These are phyloP conservation scores for Prunella himalayana DNA, from an alignment of 2,113 vertebrate species.

Conservation along the genomic window DNA sequence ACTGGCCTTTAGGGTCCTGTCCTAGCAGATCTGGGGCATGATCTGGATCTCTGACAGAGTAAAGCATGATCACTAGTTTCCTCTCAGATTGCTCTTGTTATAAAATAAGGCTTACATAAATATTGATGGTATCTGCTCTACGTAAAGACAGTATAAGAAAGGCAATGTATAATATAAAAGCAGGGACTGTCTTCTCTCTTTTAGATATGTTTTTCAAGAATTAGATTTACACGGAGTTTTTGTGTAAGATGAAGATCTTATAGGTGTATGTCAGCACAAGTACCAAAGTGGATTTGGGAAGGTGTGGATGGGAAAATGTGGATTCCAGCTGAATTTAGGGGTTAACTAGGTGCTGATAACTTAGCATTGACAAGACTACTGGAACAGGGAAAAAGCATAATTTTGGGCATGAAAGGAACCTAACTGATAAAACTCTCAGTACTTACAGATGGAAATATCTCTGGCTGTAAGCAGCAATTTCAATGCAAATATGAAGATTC, in stretches of 20 bases:
- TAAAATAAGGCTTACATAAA: not conserved
- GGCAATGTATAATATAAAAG: not conserved
- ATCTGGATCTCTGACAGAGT: not conserved
- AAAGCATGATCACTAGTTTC: not conserved
- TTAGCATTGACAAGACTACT: not conserved
- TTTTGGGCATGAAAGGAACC: not conserved
- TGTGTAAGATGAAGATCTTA: not conserved
- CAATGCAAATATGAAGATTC: not conserved
- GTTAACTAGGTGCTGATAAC: not conserved
- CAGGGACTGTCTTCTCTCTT: not conserved
- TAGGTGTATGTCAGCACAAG: not conserved
- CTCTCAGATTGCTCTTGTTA: not conserved
- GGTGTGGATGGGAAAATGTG: not conserved
- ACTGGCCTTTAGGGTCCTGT: not conserved
- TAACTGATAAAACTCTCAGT: not conserved
- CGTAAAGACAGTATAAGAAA: not conserved
- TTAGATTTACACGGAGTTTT: not conserved
- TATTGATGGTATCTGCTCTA: not conserved
- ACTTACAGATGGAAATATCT: not conserved
- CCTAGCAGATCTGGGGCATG: not conserved
- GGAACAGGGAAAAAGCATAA: not conserved
- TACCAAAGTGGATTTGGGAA: not conserved
- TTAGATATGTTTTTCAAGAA: not conserved
- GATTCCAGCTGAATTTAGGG: not conserved
- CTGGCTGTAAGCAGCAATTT: not conserved